These are phyloP conservation scores for Tetheella fluctuosa DNA, from an alignment of 2,888 invertebrate species.

Conservation along the genomic window DNA sequence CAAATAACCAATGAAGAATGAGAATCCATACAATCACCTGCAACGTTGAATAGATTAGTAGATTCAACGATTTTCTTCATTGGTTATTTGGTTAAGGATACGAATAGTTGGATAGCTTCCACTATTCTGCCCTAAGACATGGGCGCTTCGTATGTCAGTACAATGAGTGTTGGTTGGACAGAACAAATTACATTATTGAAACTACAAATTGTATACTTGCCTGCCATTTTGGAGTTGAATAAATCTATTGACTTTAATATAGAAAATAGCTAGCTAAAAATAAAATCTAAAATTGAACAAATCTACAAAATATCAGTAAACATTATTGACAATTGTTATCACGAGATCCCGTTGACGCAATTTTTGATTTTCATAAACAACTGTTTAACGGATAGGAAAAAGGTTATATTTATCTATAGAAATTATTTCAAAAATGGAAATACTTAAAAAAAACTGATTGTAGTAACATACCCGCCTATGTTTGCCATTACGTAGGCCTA, in stretches of 20 bases:
- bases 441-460: not conserved
- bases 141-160: not conserved
- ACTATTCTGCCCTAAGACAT: no score
- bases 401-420: not conserved
- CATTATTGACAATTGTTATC: conserved; percentile 40
- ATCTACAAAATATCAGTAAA: conserved; percentile 49
- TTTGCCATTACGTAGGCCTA: no score
- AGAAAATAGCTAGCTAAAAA: conserved; percentile 39
- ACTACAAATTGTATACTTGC: conserved; percentile 16
- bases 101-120: no score
- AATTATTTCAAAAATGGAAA: not conserved
- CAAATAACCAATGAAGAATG: no score
- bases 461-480: no score
- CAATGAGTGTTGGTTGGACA: not conserved
- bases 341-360: conserved; percentile 27
- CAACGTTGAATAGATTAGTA: no score
- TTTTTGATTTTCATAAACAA: not conserved
- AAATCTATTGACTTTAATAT: conserved; percentile 19
- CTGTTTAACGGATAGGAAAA: not conserved
- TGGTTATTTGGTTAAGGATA: no score
- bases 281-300: conserved; percentile 44
- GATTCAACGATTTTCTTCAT: no score
- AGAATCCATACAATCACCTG: no score
- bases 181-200: not conserved
- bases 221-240: conserved; percentile 23